Evolutionary conservation across 2,797 vertebrate genomes (phyloP), one percentile per base, ranked within the genome.

Genomic region (Brachyalestes nurse): DNA sequence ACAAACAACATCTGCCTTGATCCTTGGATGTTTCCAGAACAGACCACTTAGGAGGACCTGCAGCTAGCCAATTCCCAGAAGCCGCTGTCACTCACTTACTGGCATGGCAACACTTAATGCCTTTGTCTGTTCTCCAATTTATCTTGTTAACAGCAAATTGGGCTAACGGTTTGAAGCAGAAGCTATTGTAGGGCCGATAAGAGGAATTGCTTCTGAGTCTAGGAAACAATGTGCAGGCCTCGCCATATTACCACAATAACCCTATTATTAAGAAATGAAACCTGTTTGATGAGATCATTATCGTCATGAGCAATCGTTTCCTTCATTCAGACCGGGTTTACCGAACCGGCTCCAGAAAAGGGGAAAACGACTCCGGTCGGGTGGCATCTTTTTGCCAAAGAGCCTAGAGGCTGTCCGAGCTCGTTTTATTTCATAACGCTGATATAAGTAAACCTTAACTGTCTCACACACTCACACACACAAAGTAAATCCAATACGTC

Each of bases 81-180:
- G 94, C 92, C 90, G 89, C 94, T 93, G 94, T 95, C 94, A 95
- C 90, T 94, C 94, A 94, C 90, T 92, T 88, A 93, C 92, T 93
- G 93, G 92, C 93, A 94, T 91, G 85, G 93, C 93, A 93, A 93
- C 93, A 93, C 94, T 94, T 94, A 95, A 94, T 94, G 93, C 92
- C 90, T 94, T 94, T 94, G 93, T 95, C 93, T 95, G 90, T 93
- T 93, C 92, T 92, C 91, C 93, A 93, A 93, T 95, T 94, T 93
- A 94, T 94, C 94, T 95, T 93, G 93, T 95, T 95, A 95, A 92
- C 92, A 93, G 93, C 93, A 95, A 95, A 94, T 93, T 94, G 92
- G 93, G 91, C 92, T 91, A 94, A 93, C 89, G 80, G 91, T 92
- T 91, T 90, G 87, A 93, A 92, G 89, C 89, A 83, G 84, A 79